Evolutionary conservation across 2,797 vertebrate species (phyloP).

Genomic region (Pangasius sanitwongsei): DNA sequence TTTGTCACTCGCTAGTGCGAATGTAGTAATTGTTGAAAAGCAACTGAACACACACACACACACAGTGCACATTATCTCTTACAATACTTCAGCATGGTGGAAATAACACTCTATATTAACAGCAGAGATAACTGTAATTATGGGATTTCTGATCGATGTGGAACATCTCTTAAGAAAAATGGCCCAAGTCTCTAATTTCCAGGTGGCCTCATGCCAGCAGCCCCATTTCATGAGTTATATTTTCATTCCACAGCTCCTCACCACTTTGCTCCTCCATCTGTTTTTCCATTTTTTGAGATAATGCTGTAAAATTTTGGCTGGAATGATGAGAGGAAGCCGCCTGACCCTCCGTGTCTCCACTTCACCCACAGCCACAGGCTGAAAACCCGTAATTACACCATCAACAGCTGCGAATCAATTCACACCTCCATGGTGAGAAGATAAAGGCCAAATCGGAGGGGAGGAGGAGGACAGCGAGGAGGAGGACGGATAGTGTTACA

Average conservation of each 20-base stretch:
- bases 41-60: not conserved
- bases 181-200: not conserved
- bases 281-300: conserved; percentile 25
- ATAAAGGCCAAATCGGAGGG: conserved; percentile 16
- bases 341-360: conserved; percentile 19
- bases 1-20: not conserved
- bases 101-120: not conserved
- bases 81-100: not conserved
- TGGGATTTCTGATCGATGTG: not conserved
- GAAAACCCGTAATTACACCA: conserved; percentile 30
- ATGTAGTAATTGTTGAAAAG: not conserved
- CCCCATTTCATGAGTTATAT: not conserved
- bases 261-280: conserved; percentile 7
- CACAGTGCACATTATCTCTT: not conserved
- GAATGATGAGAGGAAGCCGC: conserved; percentile 12
- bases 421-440: conserved; percentile 15
- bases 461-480: not conserved
- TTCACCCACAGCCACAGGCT: conserved; percentile 21
- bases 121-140: conserved; percentile 7
- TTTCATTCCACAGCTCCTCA: not conserved
- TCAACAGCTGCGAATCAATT: conserved; percentile 26
- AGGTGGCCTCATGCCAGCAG: not conserved
- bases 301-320: conserved; percentile 5
- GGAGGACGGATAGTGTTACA: not conserved
- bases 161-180: conserved; percentile 1